phyloP scores from a whole-genome alignment of 1,140 invertebrate genomes.

The Ips typographus region DNA sequence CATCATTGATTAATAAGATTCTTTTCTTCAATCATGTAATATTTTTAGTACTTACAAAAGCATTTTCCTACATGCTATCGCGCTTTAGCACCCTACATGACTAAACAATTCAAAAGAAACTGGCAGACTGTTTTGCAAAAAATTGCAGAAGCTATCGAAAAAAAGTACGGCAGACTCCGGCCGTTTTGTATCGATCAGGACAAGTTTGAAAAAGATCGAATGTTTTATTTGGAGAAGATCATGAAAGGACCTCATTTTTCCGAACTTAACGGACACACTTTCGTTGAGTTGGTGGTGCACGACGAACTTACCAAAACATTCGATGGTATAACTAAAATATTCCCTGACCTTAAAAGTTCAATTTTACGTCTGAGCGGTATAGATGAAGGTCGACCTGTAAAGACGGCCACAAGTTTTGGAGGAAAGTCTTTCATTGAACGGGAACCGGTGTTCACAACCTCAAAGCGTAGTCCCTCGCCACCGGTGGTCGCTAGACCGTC shows the following conservation, averaged over 20 bases:
- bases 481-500: constrained; percentile 44
- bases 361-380: not conserved
- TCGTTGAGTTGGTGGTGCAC: constrained; percentile 47
- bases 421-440: constrained; percentile 25
- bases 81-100: constrained; percentile 47
- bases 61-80: constrained; percentile 56
- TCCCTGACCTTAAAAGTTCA: not conserved
- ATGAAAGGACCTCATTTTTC: constrained; percentile 58
- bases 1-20: not conserved
- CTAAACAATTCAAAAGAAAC: constrained; percentile 56
- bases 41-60: constrained; percentile 56
- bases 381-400: constrained; percentile 11
- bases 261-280: constrained; percentile 46
- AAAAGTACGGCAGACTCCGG: constrained; percentile 61
- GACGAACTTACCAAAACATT: constrained; percentile 45
- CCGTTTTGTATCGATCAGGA: constrained; percentile 59
- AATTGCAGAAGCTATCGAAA: constrained; percentile 63
- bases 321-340: constrained; percentile 37
- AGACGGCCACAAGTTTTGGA: constrained; percentile 15
- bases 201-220: constrained; percentile 58
- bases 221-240: constrained; percentile 58
- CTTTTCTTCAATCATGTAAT: not conserved
- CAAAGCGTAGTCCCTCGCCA: constrained; percentile 47
- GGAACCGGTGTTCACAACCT: constrained; percentile 35
- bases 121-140: constrained; percentile 57